A percentile compares a stretch with the other conserved stretches of the same genome.
Evolutionary conservation across 2,888 invertebrate genomes (phyloP).

Genomic region (Luperina nickerlii): DNA sequence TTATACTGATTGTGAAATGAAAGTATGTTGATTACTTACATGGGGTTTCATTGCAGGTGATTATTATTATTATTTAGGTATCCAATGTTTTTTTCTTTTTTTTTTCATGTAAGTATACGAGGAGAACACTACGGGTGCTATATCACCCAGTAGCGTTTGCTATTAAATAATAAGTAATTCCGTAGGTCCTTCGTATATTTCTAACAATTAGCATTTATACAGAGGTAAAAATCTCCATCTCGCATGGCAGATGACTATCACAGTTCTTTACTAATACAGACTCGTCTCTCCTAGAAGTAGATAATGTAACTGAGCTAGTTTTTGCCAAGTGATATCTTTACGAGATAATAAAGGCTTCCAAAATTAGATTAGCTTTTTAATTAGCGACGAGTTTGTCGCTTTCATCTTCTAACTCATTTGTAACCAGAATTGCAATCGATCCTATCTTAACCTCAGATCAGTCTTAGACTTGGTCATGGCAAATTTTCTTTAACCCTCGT

Average conservation of each 20-base stretch:
- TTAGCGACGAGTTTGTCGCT: not conserved
- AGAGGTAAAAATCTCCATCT: too few relatives aligned
- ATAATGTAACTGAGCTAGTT: not conserved
- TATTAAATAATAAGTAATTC: not conserved
- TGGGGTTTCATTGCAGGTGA: not conserved
- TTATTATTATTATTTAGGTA: too few relatives aligned
- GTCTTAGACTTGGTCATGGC: not conserved
- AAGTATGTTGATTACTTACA: conserved; percentile 4
- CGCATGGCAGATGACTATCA: not conserved
- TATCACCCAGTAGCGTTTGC: not conserved
- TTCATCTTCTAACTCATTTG: not conserved
- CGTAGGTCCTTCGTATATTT: not conserved
- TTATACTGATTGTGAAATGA: not conserved
- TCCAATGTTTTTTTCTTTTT: too few relatives aligned
- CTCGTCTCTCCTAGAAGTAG: too few relatives aligned
- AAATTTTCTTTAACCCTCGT: not conserved
- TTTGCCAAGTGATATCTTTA: not conserved
- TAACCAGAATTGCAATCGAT: not conserved
- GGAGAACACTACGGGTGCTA: not conserved
- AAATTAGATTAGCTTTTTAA: not conserved
- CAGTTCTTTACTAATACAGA: not conserved
- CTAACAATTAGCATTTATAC: too few relatives aligned
- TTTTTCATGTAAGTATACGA: not conserved
- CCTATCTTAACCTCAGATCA: not conserved
- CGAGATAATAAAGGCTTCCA: not conserved